A percentile compares a stretch with the other conserved stretches of the same genome.
These are phyloP conservation scores for Mesorhabditis sp. DNA, from an alignment of 2,888 invertebrate species.

Conservation along the genomic window DNA sequence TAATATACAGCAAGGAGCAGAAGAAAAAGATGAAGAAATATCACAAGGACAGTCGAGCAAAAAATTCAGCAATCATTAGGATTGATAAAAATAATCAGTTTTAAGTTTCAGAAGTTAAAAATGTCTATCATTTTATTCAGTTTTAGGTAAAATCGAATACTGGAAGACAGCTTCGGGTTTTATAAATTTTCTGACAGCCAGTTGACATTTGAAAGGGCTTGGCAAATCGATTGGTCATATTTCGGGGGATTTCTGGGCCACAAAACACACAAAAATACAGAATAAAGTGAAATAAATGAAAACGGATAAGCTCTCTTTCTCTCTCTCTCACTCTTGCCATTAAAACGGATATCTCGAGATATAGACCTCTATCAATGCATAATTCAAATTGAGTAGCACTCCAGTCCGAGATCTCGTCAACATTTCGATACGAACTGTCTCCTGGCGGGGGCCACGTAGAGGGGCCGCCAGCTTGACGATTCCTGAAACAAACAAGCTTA, in stretches of 20 bases:
- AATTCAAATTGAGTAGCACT: slow-evolving; percentile 59
- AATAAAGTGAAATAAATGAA: not conserved
- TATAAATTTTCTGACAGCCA: too few species aligned
- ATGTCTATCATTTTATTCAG: too few species aligned
- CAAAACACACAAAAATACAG: not conserved
- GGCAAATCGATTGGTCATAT: too few species aligned
- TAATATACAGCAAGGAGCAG: too few species aligned
- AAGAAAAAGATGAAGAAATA: too few species aligned
- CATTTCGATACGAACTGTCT: slow-evolving; percentile 53
- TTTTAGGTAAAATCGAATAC: too few species aligned
- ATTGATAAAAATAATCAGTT: too few species aligned
- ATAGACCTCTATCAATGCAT: slow-evolving; percentile 59
- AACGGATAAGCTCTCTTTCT: not conserved
- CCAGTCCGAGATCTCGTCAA: slow-evolving; percentile 58
- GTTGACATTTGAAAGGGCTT: too few species aligned
- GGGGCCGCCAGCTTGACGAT: slow-evolving; percentile 44
- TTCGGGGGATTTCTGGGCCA: not conserved
- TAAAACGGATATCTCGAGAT: slow-evolving; percentile 56
- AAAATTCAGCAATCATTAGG: too few species aligned
- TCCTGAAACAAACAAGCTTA: slow-evolving; percentile 43
- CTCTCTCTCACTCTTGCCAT: not conserved
- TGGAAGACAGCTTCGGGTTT: too few species aligned
- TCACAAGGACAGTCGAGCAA: too few species aligned
- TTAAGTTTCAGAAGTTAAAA: too few species aligned
- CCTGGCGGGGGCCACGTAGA: slow-evolving; percentile 33